Evolutionary conservation across 2,888 invertebrate genomes (phyloP), one percentile per base, ranked within the genome.

Genomic region (Cephonodes hylas): DNA sequence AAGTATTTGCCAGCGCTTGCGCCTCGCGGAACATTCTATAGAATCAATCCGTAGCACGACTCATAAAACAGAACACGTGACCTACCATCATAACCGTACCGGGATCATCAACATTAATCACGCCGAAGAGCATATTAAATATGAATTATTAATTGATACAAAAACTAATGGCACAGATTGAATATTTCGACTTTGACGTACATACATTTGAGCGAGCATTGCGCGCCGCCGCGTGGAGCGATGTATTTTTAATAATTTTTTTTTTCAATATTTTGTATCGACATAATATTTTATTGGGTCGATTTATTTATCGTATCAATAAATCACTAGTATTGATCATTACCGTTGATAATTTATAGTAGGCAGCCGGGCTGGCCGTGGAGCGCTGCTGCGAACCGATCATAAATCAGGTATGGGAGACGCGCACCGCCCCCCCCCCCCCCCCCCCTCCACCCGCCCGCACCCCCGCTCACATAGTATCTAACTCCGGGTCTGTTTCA

Each of bases 311-410:
- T 87, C 80, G 84, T 80, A 77, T 79, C 76, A 76, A 90, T 91
- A 89, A 90, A 91, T 91, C 90, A 89, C 74, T 74, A 69, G 80
- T 74, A 77, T 77, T 80, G 88, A 88, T 89, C 89, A 88, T 89
- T 89, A 88, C 88, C 79, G 84, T 84, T 83, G 82, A 83, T 89
- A 85, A 90, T 89, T 89, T 89, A 90, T 89, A 84, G 86, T 83
- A 83, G 81, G 83, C 77, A 79, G 76, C 69, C n/a, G n/a, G 57
- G 42, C 31, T 53, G 46, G 20, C 46, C 60, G 46, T 34, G 58
- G 61, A 42, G 45, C 8, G 46, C 58, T 56, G 56, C 53, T 56
- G 42, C n/a, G n/a, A 44, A 25, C 34, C 58, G 58, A 25, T 38
- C 3, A 61, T 61, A 58, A 61, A 61, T 61, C 61, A 61, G 22